Percentiles rank a stretch among this genome's conserved stretches.
phyloP scores from a whole-genome alignment of 2,113 vertebrate genomes.

The Daubentonia madagascariensis region DNA sequence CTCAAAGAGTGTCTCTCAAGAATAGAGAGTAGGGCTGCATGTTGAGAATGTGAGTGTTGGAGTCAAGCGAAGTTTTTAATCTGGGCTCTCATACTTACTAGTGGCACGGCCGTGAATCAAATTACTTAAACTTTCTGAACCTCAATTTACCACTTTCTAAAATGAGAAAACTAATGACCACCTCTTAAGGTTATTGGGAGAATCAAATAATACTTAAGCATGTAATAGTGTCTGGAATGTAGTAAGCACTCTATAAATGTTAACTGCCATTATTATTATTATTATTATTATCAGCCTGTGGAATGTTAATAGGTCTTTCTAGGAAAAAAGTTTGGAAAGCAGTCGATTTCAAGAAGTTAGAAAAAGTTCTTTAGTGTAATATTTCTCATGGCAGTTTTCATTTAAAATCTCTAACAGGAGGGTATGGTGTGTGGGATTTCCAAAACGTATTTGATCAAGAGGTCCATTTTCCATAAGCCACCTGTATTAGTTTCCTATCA shows the following conservation, averaged over 20 bases:
- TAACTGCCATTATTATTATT: background rate
- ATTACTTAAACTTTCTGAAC: background rate
- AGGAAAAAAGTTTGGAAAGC: background rate
- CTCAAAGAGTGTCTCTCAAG: background rate
- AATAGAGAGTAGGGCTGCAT: background rate
- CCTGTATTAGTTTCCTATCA: background rate
- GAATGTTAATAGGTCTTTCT: background rate
- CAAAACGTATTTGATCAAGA: background rate
- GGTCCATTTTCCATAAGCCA: background rate
- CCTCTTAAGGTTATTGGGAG: background rate
- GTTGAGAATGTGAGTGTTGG: background rate
- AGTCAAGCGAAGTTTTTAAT: background rate
- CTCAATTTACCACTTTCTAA: background rate
- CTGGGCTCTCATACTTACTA: background rate
- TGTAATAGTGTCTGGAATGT: background rate
- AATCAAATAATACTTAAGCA: background rate
- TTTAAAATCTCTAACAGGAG: background rate
- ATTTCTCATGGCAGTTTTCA: background rate
- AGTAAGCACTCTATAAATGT: background rate
- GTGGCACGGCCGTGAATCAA: background rate
- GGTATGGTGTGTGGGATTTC: background rate
- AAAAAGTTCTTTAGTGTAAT: background rate
- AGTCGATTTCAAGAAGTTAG: background rate
- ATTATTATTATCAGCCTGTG: background rate
- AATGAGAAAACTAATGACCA: background rate